phyloP scores from a whole-genome alignment of 2,113 vertebrate genomes.

The Halichoeres trimaculatus region DNA sequence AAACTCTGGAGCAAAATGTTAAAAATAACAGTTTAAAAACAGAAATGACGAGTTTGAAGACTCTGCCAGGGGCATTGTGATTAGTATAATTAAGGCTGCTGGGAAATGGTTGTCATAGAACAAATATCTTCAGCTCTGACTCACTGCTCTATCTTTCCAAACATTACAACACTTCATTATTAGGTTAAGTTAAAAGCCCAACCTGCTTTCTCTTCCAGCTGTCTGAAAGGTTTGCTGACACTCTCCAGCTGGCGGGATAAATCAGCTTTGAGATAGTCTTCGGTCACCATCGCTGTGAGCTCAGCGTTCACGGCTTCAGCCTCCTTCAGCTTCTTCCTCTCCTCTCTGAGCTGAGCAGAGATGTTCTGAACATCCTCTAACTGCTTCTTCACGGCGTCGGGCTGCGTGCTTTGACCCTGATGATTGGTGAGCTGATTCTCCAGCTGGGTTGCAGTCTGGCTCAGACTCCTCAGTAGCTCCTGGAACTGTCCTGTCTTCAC shows the following conservation, averaged over 20 bases:
- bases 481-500: constrained; percentile 92
- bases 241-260: constrained; percentile 90
- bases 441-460: constrained; percentile 83
- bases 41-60: not conserved
- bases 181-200: constrained; percentile 62
- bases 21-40: not conserved
- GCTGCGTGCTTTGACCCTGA: constrained; percentile 86
- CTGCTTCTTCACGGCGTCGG: constrained; percentile 91
- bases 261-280: constrained; percentile 95
- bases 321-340: constrained; percentile 87
- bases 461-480: constrained; percentile 85
- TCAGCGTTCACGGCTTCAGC: constrained; percentile 88
- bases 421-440: constrained; percentile 86
- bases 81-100: not conserved
- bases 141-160: constrained; percentile 31
- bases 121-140: constrained; percentile 22
- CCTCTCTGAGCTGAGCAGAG: constrained; percentile 86
- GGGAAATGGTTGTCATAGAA: constrained; percentile 19
- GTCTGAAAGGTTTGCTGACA: constrained; percentile 90
- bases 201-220: constrained; percentile 96
- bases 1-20: not conserved
- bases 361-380: constrained; percentile 87
- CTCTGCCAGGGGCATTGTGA: not conserved
- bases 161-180: constrained; percentile 36
- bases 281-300: constrained; percentile 89